Evolutionary conservation across 2,888 invertebrate species (phyloP).

Genomic region (Meliscaeva auricollis): DNA sequence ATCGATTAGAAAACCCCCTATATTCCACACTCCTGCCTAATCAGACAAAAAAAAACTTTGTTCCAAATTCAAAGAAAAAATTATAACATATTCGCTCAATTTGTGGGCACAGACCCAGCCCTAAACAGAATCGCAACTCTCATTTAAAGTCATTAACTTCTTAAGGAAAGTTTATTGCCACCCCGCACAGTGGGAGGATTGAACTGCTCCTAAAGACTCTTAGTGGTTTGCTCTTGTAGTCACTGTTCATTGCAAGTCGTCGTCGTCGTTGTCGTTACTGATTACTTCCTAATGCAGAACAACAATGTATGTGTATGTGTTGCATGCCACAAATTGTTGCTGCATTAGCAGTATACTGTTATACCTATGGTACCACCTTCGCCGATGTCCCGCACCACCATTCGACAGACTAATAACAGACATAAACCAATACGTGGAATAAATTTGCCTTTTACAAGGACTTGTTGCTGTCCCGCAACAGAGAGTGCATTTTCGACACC

Average conservation of each 20-base stretch:
- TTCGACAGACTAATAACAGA: conserved; percentile 68
- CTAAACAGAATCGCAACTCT: conserved; percentile 47
- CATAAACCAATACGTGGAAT: conserved; percentile 73
- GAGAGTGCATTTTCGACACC: conserved; percentile 48
- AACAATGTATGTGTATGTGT: conserved; percentile 2
- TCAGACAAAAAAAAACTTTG: neutral
- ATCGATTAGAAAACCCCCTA: neutral
- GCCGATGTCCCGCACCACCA: conserved; percentile 46
- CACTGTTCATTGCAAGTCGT: conserved; percentile 4
- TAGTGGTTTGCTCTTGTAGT: neutral
- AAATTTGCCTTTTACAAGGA: conserved; percentile 61
- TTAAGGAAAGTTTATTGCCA: conserved; percentile 71
- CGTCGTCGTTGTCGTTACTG: conserved; percentile 39
- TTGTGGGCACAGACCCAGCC: neutral
- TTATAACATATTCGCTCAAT: conserved; percentile 7
- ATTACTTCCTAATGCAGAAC: conserved; percentile 64
- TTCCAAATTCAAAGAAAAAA: conserved; percentile 16
- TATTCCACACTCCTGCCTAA: too few species aligned
- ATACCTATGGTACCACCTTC: conserved; percentile 34
- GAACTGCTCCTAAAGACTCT: neutral
- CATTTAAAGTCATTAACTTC: conserved; percentile 74
- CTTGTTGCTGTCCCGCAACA: conserved; percentile 71
- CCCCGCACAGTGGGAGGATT: neutral
- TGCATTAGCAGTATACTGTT: conserved; percentile 17
- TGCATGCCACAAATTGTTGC: conserved; percentile 73